Evolutionary conservation across 1,140 invertebrate species (phyloP), one percentile per base, ranked within the genome.

Genomic region (Tetraneura akinire): DNA sequence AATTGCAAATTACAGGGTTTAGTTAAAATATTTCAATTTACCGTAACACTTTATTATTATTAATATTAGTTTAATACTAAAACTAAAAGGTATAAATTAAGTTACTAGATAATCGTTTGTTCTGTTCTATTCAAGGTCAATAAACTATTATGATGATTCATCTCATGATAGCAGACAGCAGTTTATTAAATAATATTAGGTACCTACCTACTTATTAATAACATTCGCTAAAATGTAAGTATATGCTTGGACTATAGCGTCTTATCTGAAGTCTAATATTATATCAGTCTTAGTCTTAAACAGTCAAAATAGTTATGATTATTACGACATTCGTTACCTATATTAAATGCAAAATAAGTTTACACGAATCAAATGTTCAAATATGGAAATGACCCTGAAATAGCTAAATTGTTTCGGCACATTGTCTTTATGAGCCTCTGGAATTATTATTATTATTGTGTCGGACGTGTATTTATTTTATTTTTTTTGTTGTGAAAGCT

Each of bases 401-500:
- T 37, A 8, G 8, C 32, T 37, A 8, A 37, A 29, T 53, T 4
- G 51, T 76, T 74, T 76, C 29, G 51, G 71, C n/a, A 23, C 71
- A 55, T 76, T 73, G 70, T 47, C 55, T 55, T 53, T 73, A 23
- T 55, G 18, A 23, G 10, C 26, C 18, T 23, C 29, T 29, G n/a
- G 21, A 57, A 47, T n/a, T n/a, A 70, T 70, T 47, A 47, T 26
- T 55, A 74, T 74, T 16, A 3, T 29, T 11, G 10, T 16, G 29
- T 4, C 45, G 13, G 18, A 14, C 29, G 71, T 37, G 18, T 74
- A 37, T 26, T 8, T 71, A n/a, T n/a, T n/a, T n/a, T n/a, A n/a
- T n/a, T 53, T 55, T 37, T 32, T 49, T 68, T 51, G 10, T 81
- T 29, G 57, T 66, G 47, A 49, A 80, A 81, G 78, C 51, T 81